Evolutionary conservation across 2,888 invertebrate genomes (phyloP).

Genomic region (Danaus chrysippus): DNA sequence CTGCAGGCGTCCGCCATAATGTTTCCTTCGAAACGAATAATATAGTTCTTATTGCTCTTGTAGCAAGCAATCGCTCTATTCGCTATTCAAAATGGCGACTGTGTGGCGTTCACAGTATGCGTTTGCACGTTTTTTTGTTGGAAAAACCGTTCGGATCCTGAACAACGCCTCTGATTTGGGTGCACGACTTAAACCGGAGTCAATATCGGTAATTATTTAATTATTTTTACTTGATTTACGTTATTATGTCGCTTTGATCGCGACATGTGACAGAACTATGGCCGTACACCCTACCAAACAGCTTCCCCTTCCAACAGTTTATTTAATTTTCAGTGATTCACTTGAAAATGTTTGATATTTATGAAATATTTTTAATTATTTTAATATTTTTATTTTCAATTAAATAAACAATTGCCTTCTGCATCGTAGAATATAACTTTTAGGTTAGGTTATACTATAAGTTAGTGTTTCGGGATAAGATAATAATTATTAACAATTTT

Average conservation of each 20-base stretch:
- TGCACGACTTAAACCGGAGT: slow-evolving; percentile 57
- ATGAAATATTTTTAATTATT: slow-evolving; percentile 9
- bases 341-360: slow-evolving; percentile 13
- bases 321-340: slow-evolving; percentile 25
- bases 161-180: slow-evolving; percentile 72
- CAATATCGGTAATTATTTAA: slow-evolving; percentile 76
- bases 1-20: slow-evolving; percentile 80
- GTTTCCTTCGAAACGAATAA: slow-evolving; percentile 80
- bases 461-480: not conserved
- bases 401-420: not conserved
- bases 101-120: slow-evolving; percentile 75
- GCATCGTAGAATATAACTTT: not conserved
- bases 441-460: not conserved
- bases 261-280: slow-evolving; percentile 78
- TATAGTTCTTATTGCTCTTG: slow-evolving; percentile 80
- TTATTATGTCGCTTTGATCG: slow-evolving; percentile 67
- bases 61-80: slow-evolving; percentile 77
- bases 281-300: slow-evolving; percentile 62
- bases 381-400: not conserved
- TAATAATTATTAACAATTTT: not conserved
- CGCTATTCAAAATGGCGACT: slow-evolving; percentile 80
- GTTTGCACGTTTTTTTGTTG: slow-evolving; percentile 71
- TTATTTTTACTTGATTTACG: slow-evolving; percentile 60
- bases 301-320: slow-evolving; percentile 42
- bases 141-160: slow-evolving; percentile 71